phyloP scores from a whole-genome alignment of 2,797 vertebrate genomes.

The Siniperca undulata region DNA sequence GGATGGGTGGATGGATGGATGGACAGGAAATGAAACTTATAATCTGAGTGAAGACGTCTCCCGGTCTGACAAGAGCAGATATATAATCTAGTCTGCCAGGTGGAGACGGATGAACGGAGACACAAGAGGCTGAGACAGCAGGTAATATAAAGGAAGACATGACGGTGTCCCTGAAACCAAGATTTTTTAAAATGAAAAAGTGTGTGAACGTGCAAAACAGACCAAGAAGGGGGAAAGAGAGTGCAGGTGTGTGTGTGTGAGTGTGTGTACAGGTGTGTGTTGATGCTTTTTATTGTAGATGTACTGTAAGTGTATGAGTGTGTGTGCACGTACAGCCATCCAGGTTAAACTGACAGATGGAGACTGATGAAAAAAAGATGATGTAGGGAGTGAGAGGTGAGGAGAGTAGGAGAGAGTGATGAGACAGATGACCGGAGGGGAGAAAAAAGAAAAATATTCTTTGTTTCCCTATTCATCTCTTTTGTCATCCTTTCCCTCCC shows the following conservation, averaged over 20 bases:
- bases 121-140: slow-evolving; percentile 38
- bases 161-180: slow-evolving; percentile 47
- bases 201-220: slow-evolving; percentile 14
- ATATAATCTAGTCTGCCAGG: slow-evolving; percentile 59
- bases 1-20: slow-evolving; percentile 49
- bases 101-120: slow-evolving; percentile 63
- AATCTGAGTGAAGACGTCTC: slow-evolving; percentile 70
- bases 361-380: slow-evolving; percentile 61
- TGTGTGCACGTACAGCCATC: slow-evolving; percentile 1
- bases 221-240: slow-evolving; percentile 12
- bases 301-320: neutral
- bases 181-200: slow-evolving; percentile 69
- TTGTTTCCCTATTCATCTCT: neutral
- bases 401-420: slow-evolving; percentile 19
- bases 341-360: slow-evolving; percentile 60
- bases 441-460: neutral
- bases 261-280: slow-evolving; percentile 10
- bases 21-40: slow-evolving; percentile 69
- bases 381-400: slow-evolving; percentile 42
- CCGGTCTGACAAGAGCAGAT: slow-evolving; percentile 62
- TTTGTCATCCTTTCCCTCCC: slow-evolving; percentile 3
- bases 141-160: slow-evolving; percentile 53
- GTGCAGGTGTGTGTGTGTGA: neutral
- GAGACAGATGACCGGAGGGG: slow-evolving; percentile 36
- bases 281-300: neutral